Base-by-base conservation (phyloP, 2,888 invertebrate genomes). In the Andrena minutula region DNA sequence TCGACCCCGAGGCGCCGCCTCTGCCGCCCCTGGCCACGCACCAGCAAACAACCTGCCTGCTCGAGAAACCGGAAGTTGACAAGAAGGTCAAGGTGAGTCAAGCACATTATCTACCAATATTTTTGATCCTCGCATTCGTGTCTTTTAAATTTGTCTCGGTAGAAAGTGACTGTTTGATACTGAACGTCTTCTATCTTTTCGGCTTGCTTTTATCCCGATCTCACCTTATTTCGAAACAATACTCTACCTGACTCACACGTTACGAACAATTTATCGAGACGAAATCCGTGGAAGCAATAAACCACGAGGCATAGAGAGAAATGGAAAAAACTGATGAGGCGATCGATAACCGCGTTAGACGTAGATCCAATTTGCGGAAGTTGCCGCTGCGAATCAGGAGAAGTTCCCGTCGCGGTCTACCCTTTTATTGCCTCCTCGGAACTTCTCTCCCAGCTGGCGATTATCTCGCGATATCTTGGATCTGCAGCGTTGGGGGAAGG, bases 81-180 rank as follows among this genome's bases (percentile, higher is more conserved):
- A 96, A 96, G 93, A 97, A 97, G 95, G 96, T 97, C 92, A 97
- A 97, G 96, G 97, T 97, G n/a, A 30, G 75, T n/a, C 8, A 12
- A 20, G 23, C 10, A 56, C 23, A 3, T 26, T 56, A 10, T 26
- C 56, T 26, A 10, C 26, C 8, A 26, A 26, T 2, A 10, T 10
- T n/a, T 23, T 56, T 1, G 23, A 4, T 56, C 23, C 20, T 23
- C 3, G 53, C 8, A 26, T 23, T 41, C 3, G 16, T 5, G 12
- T 41, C 41, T 41, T 16, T 41, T 0, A 41, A 41, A 41, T 16
- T 41, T 41, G 41, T 41, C 41, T 41, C 12, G 1, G 12, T 3
- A 41, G 12, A 41, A 41, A 41, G 41, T 12, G 41, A 12, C 41
- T 3, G 41, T 10, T 41, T 12, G 41, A 41, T 4, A 4, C 12